phyloP scores from a whole-genome alignment of 2,797 vertebrate species.

The Manis crassicaudata region DNA sequence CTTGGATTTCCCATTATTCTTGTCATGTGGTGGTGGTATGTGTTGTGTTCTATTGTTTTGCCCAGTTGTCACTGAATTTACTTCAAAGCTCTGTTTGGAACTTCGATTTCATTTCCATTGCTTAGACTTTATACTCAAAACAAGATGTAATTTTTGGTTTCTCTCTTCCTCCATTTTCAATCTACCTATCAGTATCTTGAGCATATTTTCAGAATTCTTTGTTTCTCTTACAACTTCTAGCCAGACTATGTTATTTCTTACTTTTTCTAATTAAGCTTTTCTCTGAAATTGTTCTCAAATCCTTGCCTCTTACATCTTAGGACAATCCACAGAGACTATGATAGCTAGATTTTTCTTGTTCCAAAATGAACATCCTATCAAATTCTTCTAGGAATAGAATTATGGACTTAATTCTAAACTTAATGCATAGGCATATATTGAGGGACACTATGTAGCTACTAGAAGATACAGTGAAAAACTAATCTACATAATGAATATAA shows the following conservation, averaged over 20 bases:
- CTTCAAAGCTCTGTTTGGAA: background rate
- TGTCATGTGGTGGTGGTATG: constrained; percentile 89
- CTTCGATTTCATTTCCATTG: background rate
- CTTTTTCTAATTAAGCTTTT: background rate
- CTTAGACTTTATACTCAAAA: background rate
- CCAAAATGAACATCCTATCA: background rate
- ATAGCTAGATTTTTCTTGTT: background rate
- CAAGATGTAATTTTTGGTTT: background rate
- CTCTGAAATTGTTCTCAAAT: constrained; percentile 15
- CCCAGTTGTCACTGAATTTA: background rate
- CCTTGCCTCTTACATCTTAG: background rate
- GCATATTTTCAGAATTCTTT: background rate
- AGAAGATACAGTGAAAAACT: background rate
- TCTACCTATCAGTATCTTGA: background rate
- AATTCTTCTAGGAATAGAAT: background rate
- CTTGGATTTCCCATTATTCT: constrained; percentile 92
- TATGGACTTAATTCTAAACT: background rate
- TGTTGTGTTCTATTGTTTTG: constrained; percentile 50
- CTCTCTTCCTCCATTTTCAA: background rate
- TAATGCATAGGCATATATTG: background rate
- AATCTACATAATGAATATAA: background rate
- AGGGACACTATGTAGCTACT: background rate
- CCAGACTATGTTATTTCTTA: background rate
- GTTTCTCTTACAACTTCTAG: background rate
- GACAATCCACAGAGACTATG: background rate